A percentile compares a stretch with the other conserved stretches of the same genome.
Conservation (phyloP, 2,888 invertebrate species). For the Operophtera brumata region DNA sequence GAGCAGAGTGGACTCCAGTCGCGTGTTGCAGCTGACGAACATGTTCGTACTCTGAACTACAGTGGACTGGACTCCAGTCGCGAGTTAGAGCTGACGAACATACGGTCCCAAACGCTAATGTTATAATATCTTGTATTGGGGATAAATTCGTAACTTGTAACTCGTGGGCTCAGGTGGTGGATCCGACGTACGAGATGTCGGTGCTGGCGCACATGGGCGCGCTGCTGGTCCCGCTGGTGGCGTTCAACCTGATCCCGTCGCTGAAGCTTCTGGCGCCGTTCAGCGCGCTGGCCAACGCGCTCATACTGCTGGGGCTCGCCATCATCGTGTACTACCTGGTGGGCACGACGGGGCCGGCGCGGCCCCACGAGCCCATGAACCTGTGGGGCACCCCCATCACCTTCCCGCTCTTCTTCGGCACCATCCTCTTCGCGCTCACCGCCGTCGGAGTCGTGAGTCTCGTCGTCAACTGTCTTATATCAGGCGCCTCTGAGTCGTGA, state of each 20-base stretch:
- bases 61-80: no score
- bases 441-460: constrained; percentile 88
- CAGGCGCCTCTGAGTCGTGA: no score
- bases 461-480: no score
- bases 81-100: no score
- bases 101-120: no score
- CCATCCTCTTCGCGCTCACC: constrained; percentile 93
- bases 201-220: constrained; percentile 84
- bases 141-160: no score
- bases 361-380: constrained; percentile 65
- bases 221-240: constrained; percentile 84
- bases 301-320: constrained; percentile 88
- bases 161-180: constrained; percentile 60
- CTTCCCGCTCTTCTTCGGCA: constrained; percentile 96
- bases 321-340: constrained; percentile 88
- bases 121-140: no score
- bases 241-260: constrained; percentile 86
- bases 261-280: constrained; percentile 91
- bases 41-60: no score
- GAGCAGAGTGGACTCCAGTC: no score
- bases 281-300: constrained; percentile 89
- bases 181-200: constrained; percentile 58
- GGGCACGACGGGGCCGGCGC: constrained; percentile 83
- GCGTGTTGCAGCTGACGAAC: no score
- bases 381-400: constrained; percentile 85